Conservation (phyloP, 2,888 invertebrate species). For the Acutogordius australiensis region DNA sequence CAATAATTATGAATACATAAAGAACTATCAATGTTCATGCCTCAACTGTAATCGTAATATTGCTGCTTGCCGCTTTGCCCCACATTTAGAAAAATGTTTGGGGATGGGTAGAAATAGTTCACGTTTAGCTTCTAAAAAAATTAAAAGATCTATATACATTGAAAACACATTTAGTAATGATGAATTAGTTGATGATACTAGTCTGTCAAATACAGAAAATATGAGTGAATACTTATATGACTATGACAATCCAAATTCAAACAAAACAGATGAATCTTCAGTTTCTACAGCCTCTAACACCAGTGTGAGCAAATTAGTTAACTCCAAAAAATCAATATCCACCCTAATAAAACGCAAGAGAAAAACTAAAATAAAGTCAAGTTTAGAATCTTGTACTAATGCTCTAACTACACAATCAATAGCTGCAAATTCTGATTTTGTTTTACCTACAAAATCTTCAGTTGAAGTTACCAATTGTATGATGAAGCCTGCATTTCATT, state of each 20-base stretch:
- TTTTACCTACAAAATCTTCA: too few relatives aligned
- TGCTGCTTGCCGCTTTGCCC: constrained; percentile 3
- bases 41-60: neutral
- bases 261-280: neutral
- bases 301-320: neutral
- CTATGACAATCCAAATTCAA: neutral
- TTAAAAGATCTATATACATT: neutral
- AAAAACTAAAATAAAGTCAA: neutral
- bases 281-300: neutral
- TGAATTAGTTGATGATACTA: neutral
- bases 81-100: constrained; percentile 10
- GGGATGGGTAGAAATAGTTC: constrained; percentile 9
- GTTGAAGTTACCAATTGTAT: neutral
- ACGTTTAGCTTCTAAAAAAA: constrained; percentile 8
- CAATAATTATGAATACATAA: neutral
- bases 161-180: constrained; percentile 2
- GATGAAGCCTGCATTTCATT: neutral
- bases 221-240: neutral
- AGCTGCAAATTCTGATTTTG: neutral
- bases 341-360: neutral
- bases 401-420: too few relatives aligned
- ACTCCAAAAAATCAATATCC: neutral
- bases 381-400: too few relatives aligned
- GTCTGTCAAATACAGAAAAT: neutral
- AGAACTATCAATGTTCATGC: constrained; percentile 1